Base-by-base conservation (phyloP, 2,888 invertebrate genomes). In the Sphaerophoria rueppellii region DNA sequence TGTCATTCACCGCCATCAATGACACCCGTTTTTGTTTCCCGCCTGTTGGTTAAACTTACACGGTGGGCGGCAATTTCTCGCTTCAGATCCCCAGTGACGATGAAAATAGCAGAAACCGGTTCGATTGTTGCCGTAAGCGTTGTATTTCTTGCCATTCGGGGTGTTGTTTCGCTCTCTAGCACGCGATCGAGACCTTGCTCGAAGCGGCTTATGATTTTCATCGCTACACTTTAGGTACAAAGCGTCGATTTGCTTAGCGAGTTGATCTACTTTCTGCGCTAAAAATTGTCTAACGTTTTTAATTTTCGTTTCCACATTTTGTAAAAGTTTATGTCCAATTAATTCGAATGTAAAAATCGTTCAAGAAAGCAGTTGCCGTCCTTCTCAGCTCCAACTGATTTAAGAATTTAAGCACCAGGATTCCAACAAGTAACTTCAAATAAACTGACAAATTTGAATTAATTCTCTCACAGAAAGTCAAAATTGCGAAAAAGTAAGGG, bases 1-100 rank as follows among this genome's bases (percentile, higher is more conserved):
- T 58, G 58, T 67, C 75, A 67, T 52, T 58, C 4, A 58, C 75
- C 75, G 58, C 14, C 74, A 14, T 52, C n/a, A 75, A 73, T 63
- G 43, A 63, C 54, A 54, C 12, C 54, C 73, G 7, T 34, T 57
- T 14, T 61, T 34, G 70, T 48, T 57, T 70, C 58, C 43, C 24
- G 24, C 24, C 43, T 69, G 54, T 11, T 55, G 32, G 3, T 63
- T 46, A 7, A 40, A 69, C 9, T 40, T 37, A 16, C 37, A 65
- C 6, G 52, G 52, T 37, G 11, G 24, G n/a, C 46, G 46, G 48
- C 61, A 61, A 9, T 52, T 35, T 52, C 37, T 50, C 37, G 65
- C 65, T 1, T 52, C 37, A n/a, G 34, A 4, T 3, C 65, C 37
- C 9, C 35, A 65, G 43, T 43, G 43, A 43, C 48, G 48, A 61